Evolutionary conservation across 1,140 invertebrate genomes (phyloP).

Genomic region (Caenorhabditis tropicalis): DNA sequence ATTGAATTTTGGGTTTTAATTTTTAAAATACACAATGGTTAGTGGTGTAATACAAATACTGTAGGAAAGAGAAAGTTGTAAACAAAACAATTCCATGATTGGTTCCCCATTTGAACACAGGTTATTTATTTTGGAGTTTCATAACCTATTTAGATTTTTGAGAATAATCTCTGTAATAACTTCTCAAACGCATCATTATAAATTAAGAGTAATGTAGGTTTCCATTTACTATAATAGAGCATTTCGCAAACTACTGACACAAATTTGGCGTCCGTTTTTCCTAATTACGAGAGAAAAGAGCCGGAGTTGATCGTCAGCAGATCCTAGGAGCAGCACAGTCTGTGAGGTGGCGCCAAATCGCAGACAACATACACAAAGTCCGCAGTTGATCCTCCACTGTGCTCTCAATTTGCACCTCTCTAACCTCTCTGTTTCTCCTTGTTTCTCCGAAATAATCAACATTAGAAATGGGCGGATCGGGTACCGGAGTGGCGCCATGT

Average conservation of each 20-base stretch:
- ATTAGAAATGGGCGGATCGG: constrained; percentile 39
- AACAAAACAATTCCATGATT: background rate
- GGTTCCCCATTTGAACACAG: background rate
- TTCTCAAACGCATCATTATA: too few species aligned
- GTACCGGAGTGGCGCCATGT: constrained; percentile 39
- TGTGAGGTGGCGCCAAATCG: constrained; percentile 38
- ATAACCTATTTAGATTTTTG: too few species aligned
- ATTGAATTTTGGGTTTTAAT: background rate
- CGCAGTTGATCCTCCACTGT: constrained; percentile 9
- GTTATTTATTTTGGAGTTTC: too few species aligned
- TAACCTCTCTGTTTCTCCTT: constrained; percentile 42
- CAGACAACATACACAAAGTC: constrained; percentile 37
- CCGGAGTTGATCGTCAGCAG: constrained; percentile 25
- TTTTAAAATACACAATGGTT: background rate
- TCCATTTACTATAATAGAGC: too few species aligned
- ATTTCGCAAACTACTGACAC: too few species aligned
- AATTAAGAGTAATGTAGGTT: too few species aligned
- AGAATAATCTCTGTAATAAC: too few species aligned
- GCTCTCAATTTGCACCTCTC: constrained; percentile 38
- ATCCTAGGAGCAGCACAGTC: background rate
- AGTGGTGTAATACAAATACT: background rate
- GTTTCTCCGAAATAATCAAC: constrained; percentile 43
- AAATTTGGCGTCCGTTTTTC: background rate
- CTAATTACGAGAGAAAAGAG: constrained; percentile 27
- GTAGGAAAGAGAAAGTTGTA: background rate